These are phyloP conservation scores for Stictonetta naevosa DNA, from an alignment of 2,113 vertebrate species.

Conservation along the genomic window DNA sequence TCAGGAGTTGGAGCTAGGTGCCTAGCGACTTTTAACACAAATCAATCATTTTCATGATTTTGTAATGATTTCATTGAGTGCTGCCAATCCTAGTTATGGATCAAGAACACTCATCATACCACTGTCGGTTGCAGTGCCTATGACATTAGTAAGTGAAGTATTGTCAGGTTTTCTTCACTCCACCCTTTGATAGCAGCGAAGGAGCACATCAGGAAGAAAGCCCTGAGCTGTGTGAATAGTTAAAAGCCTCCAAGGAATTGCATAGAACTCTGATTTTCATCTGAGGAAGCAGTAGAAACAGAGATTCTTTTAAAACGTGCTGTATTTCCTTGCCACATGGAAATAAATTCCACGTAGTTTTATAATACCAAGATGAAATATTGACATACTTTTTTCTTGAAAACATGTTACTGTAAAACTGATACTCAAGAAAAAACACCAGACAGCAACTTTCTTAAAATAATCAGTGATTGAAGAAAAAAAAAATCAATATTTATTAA, in stretches of 20 bases:
- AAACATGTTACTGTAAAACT: neutral
- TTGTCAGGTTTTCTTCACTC: neutral
- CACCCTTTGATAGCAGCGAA: neutral
- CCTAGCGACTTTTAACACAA: neutral
- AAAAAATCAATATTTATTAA: neutral
- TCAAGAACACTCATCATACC: neutral
- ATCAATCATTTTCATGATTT: neutral
- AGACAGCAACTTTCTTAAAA: neutral
- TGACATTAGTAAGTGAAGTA: neutral
- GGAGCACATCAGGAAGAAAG: neutral
- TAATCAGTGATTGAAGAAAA: neutral
- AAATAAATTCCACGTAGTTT: neutral
- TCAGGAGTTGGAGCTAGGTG: neutral
- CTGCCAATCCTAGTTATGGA: neutral
- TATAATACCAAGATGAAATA: neutral
- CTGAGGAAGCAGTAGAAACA: neutral
- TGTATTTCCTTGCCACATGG: neutral
- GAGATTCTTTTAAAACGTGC: neutral
- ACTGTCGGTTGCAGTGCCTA: neutral
- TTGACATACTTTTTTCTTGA: neutral
- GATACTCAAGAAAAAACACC: neutral
- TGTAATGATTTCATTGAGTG: neutral
- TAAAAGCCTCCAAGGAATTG: neutral
- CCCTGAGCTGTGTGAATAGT: neutral
- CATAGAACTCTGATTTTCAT: neutral